phyloP scores from a whole-genome alignment of 2,113 vertebrate genomes.

The Takifugu bimaculatus region DNA sequence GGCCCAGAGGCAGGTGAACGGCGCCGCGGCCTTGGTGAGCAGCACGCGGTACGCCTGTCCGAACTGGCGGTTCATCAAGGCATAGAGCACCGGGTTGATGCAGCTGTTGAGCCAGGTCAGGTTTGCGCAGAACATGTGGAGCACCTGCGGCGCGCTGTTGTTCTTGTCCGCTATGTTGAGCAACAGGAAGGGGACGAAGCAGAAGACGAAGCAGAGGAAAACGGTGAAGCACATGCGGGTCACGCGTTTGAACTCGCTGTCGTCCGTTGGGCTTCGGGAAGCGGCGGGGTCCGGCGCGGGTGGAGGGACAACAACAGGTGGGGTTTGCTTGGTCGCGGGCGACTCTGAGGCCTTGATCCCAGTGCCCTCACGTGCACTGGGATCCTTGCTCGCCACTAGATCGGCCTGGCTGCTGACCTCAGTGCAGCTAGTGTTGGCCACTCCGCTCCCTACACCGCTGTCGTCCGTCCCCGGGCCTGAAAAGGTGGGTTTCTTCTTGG shows the following conservation, averaged over 20 bases:
- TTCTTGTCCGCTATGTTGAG: conserved; percentile 79
- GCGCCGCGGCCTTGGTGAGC: conserved; percentile 53
- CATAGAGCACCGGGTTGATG: conserved; percentile 85
- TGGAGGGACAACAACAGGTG: not conserved
- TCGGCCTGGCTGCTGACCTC: conserved; percentile 65
- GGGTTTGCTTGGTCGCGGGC: conserved; percentile 1
- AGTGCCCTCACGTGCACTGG: conserved; percentile 1
- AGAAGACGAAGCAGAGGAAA: conserved; percentile 80
- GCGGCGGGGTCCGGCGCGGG: not conserved
- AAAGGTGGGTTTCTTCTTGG: conserved; percentile 37
- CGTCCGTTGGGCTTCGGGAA: conserved; percentile 58
- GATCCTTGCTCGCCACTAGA: conserved; percentile 15
- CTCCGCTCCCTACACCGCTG: conserved; percentile 71
- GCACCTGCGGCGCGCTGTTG: conserved; percentile 69
- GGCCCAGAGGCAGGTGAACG: conserved; percentile 48
- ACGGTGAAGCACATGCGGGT: conserved; percentile 85
- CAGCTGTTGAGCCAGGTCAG: conserved; percentile 88
- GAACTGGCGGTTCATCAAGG: conserved; percentile 85
- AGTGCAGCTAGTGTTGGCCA: conserved; percentile 47
- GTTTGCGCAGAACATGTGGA: conserved; percentile 85
- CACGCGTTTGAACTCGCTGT: conserved; percentile 78
- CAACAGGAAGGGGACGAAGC: conserved; percentile 81
- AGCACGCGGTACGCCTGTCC: conserved; percentile 76
- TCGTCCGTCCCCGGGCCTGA: conserved; percentile 62
- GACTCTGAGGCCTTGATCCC: not conserved